phyloP scores from a whole-genome alignment of 2,797 vertebrate genomes.

The Silurus lanzhouensis region DNA sequence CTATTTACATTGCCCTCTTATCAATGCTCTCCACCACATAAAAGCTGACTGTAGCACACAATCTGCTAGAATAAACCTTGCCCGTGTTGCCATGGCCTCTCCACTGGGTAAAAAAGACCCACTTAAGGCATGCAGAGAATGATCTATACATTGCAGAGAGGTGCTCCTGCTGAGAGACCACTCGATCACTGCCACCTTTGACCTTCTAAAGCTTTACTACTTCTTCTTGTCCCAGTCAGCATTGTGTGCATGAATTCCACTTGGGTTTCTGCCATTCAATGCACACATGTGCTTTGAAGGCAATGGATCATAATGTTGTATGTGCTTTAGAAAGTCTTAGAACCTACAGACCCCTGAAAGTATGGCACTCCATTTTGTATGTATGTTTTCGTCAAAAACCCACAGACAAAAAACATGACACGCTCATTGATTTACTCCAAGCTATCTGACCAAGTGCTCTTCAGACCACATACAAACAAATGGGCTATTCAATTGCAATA shows the following conservation, averaged over 20 bases:
- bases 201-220: constrained; percentile 66
- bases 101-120: constrained; percentile 49
- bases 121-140: constrained; percentile 63
- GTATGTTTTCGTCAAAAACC: constrained; percentile 21
- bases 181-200: constrained; percentile 73
- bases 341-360: constrained; percentile 25
- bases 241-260: constrained; percentile 64
- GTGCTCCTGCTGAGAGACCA: constrained; percentile 60
- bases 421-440: constrained; percentile 51
- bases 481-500: constrained; percentile 63
- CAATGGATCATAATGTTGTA: constrained; percentile 24
- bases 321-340: constrained; percentile 24
- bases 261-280: constrained; percentile 57
- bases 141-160: constrained; percentile 64
- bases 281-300: constrained; percentile 44
- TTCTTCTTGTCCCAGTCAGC: constrained; percentile 45
- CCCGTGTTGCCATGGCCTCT: constrained; percentile 55
- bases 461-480: constrained; percentile 66
- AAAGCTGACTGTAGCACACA: constrained; percentile 38
- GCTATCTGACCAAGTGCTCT: constrained; percentile 66
- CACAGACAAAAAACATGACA: constrained; percentile 21
- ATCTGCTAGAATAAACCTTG: constrained; percentile 33
- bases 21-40: constrained; percentile 20
- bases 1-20: constrained; percentile 33
- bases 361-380: constrained; percentile 32